A percentile compares a stretch with the other conserved stretches of the same genome.
phyloP scores from a whole-genome alignment of 2,797 vertebrate genomes.

The Gymnothorax reevesii region DNA sequence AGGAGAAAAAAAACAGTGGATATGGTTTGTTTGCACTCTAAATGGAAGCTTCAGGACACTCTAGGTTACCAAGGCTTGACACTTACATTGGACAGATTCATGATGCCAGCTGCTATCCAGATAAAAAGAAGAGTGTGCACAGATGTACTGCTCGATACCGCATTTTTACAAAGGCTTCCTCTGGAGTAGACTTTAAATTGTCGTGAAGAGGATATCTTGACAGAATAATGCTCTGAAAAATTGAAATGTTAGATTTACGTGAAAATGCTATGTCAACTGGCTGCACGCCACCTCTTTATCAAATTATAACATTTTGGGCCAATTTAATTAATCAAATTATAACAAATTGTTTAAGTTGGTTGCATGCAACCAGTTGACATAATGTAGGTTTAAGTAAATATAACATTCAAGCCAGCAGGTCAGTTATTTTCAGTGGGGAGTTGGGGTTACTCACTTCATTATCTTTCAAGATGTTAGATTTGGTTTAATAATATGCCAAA shows the following conservation, averaged over 20 bases:
- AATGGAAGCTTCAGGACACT: background rate
- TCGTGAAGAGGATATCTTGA: background rate
- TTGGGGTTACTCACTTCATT: background rate
- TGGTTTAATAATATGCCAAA: background rate
- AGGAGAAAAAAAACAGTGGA: background rate
- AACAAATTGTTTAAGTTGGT: too few relatives aligned
- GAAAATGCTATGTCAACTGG: too few relatives aligned
- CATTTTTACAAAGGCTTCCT: background rate
- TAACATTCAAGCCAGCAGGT: too few relatives aligned
- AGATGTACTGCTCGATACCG: background rate
- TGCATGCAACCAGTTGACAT: too few relatives aligned
- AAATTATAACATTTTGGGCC: too few relatives aligned
- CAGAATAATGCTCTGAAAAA: background rate
- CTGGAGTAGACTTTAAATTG: background rate
- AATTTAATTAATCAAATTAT: too few relatives aligned
- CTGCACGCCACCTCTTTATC: too few relatives aligned
- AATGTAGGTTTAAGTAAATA: too few relatives aligned
- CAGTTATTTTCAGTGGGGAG: background rate
- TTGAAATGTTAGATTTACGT: too few relatives aligned
- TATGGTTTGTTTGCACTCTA: background rate
- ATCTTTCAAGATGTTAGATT: background rate
- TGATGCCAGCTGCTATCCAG: background rate
- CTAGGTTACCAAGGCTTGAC: background rate
- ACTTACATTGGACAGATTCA: constrained; percentile 7
- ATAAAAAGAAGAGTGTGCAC: background rate